Evolutionary conservation across 2,888 invertebrate species (phyloP).

Genomic region (Chrysolina americana): DNA sequence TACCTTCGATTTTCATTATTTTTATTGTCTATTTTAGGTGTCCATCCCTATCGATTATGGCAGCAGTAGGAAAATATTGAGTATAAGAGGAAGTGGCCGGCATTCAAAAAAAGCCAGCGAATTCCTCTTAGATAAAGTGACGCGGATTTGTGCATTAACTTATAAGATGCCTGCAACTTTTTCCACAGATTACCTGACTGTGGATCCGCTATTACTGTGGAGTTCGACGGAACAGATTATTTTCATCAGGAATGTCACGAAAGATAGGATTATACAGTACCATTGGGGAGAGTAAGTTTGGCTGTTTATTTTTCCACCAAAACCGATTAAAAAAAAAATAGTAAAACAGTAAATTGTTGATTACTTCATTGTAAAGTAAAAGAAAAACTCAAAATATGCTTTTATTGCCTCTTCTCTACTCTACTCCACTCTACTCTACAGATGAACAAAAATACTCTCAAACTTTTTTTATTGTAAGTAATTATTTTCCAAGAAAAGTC

Average conservation of each 20-base stretch:
- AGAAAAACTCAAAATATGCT: too few species aligned
- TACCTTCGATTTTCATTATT: too few species aligned
- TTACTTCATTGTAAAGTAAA: too few species aligned
- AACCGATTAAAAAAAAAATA: too few species aligned
- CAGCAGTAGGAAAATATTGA: not conserved
- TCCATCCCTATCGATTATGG: conserved; percentile 19
- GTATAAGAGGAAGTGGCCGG: conserved; percentile 17
- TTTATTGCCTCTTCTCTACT: too few species aligned
- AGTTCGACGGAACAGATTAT: conserved; percentile 63
- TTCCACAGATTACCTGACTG: conserved; percentile 63
- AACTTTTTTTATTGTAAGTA: too few species aligned
- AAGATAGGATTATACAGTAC: conserved; percentile 64
- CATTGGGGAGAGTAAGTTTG: conserved; percentile 65
- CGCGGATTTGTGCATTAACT: conserved; percentile 12
- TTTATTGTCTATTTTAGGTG: conserved; percentile 12
- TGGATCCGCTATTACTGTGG: conserved; percentile 63
- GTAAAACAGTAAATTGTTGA: too few species aligned
- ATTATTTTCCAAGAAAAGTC: too few species aligned
- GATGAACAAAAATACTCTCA: too few species aligned
- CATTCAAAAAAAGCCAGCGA: conserved; percentile 2
- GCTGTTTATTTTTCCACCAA: not conserved
- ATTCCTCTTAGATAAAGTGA: conserved; percentile 29
- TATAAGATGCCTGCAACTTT: conserved; percentile 55
- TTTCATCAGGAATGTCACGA: conserved; percentile 66
- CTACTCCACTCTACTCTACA: too few species aligned